Percentiles rank a stretch among this genome's conserved stretches.
These are phyloP conservation scores for Solenopsis fugax DNA, from an alignment of 1,140 invertebrate genomes.

Conservation along the genomic window DNA sequence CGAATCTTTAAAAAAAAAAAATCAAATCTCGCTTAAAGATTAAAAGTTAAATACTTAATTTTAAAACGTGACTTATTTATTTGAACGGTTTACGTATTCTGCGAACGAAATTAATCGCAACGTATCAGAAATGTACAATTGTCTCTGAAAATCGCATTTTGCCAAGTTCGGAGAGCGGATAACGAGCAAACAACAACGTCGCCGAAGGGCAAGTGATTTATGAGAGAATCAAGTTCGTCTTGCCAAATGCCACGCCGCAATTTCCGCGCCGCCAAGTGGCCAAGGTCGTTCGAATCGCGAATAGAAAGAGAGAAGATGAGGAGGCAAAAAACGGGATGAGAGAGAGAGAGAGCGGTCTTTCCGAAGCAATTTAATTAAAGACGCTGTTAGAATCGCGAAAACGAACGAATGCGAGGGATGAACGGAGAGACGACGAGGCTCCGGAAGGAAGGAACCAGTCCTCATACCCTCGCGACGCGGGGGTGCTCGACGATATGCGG, in stretches of 20 bases:
- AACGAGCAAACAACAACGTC: constrained; percentile 40
- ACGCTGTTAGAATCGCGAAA: constrained; percentile 75
- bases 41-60: neutral
- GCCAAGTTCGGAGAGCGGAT: constrained; percentile 38
- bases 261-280: constrained; percentile 67
- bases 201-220: constrained; percentile 63
- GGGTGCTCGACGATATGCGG: constrained; percentile 84
- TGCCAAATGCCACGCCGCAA: constrained; percentile 68
- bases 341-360: constrained; percentile 75
- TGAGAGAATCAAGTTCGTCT: constrained; percentile 54
- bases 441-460: constrained; percentile 84
- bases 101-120: neutral
- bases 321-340: constrained; percentile 45
- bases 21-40: neutral
- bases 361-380: constrained; percentile 83
- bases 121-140: neutral
- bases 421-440: constrained; percentile 76
- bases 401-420: constrained; percentile 62
- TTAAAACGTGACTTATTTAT: neutral
- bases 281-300: constrained; percentile 46
- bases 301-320: constrained; percentile 65
- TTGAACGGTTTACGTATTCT: neutral
- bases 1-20: no score
- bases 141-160: constrained; percentile 43
- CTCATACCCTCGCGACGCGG: constrained; percentile 53